Evolutionary conservation across 2,797 vertebrate genomes (phyloP).

Genomic region (Enteromius mattozi): DNA sequence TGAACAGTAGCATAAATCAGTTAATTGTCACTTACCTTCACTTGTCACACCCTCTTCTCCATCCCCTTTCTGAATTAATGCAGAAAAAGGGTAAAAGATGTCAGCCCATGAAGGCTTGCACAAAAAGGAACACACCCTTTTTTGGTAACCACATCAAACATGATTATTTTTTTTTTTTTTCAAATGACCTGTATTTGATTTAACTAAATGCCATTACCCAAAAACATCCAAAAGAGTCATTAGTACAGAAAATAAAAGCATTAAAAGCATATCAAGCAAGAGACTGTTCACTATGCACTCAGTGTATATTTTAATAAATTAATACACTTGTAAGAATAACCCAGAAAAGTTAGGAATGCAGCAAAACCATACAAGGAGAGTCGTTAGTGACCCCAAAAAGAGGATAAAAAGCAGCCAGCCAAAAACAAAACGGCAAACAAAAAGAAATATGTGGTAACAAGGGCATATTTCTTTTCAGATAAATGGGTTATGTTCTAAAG

Average conservation of each 20-base stretch:
- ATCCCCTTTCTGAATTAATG: constrained; percentile 85
- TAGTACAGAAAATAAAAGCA: constrained; percentile 9
- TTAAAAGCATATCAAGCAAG: constrained; percentile 22
- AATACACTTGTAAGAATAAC: constrained; percentile 22
- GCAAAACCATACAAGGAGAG: constrained; percentile 14
- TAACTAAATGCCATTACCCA: background rate
- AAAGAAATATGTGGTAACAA: constrained; percentile 45
- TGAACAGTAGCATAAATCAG: background rate
- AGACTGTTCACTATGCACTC: background rate
- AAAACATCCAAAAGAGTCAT: constrained; percentile 27
- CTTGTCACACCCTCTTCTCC: constrained; percentile 98
- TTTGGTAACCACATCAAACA: background rate
- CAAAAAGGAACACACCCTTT: constrained; percentile 14
- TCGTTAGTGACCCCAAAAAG: constrained; percentile 31
- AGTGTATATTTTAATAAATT: background rate
- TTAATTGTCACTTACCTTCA: constrained; percentile 82
- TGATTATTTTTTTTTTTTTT: background rate
- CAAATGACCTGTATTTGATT: background rate
- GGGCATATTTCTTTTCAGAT: constrained; percentile 51
- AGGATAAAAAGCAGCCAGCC: constrained; percentile 25
- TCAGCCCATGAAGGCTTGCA: background rate
- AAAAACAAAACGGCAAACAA: constrained; percentile 14
- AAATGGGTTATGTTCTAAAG: constrained; percentile 31
- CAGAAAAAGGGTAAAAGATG: constrained; percentile 18
- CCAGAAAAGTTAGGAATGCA: constrained; percentile 24